Base-by-base conservation (phyloP, 2,888 invertebrate genomes). In the Diachrysia chrysitis region DNA sequence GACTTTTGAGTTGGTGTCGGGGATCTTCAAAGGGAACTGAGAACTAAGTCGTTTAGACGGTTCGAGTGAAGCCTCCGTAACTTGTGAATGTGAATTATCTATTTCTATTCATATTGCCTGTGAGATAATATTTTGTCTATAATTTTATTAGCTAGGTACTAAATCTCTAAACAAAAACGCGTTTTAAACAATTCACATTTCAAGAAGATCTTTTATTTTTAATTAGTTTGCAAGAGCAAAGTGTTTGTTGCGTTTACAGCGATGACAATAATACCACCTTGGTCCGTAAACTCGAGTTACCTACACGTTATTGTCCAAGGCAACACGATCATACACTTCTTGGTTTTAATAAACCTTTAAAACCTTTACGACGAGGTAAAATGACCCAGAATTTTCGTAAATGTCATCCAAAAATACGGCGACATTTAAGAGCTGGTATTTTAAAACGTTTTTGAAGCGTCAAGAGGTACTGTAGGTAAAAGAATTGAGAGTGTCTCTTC, bases 361-460 rank as follows among this genome's bases (percentile, higher is more conserved):
- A 29, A n/a, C 23, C 63, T 32, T 42, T 23, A 54, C 32, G 66
- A 46, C 48, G 59, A 25, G n/a, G 53, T 35, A 53, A 67, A 79
- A 54, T 32, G 63, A 66, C 58, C 69, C 66, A 59, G 63, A 67
- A 64, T 29, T 68, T 62, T 53, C 17, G 21, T 73, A 79, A 80
- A 80, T 80, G 82, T 73, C 79, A 82, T 53, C 79, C 69, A 64
- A 65, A 76, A 79, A 82, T 80, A 82, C 56, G 54, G 12, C 58
- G 59, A 51, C 69, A 74, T 75, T 61, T 48, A 25, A 46, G 29
- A 9, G 61, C n/a, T n/a, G n/a, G n/a, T 64, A 62, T 69, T 69
- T 78, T 17, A 62, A 62, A 69, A 25, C 48, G 12, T 57, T n/a
- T 76, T 57, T 76, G 46, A 35, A 71, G 48, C 6, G 2, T 14